phyloP scores from a whole-genome alignment of 1,140 invertebrate species.

The Diuraphis noxia region DNA sequence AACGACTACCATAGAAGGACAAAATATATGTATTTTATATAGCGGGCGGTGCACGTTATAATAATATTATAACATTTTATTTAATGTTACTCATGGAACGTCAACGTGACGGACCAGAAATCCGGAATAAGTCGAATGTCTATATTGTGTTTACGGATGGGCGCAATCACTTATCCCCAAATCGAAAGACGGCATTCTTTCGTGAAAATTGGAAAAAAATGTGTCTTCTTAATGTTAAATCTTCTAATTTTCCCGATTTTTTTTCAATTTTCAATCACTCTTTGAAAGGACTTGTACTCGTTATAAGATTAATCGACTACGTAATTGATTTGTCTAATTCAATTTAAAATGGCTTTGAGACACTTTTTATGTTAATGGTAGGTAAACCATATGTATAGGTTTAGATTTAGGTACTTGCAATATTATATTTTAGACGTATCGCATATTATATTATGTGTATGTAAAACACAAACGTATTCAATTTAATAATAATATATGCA shows the following conservation, averaged over 20 bases:
- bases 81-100: not conserved
- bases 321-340: not conserved
- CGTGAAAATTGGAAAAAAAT: not conserved
- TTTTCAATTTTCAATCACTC: not conserved
- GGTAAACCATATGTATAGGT: not conserved
- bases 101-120: not conserved
- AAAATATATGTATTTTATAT: not conserved
- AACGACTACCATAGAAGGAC: not conserved
- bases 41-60: not conserved
- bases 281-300: not conserved
- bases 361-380: not conserved
- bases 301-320: not conserved
- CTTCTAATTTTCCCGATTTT: not conserved
- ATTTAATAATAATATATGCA: not conserved
- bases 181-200: not conserved
- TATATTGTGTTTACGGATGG: not conserved
- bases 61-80: not conserved
- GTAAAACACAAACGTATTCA: not conserved
- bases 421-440: not conserved
- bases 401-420: too few relatives aligned
- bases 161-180: not conserved
- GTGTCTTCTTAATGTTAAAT: not conserved
- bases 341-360: not conserved
- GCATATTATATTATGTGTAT: not conserved
- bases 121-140: not conserved